Conservation (phyloP, 2,888 invertebrate species). For the Drosophila gaucha region DNA sequence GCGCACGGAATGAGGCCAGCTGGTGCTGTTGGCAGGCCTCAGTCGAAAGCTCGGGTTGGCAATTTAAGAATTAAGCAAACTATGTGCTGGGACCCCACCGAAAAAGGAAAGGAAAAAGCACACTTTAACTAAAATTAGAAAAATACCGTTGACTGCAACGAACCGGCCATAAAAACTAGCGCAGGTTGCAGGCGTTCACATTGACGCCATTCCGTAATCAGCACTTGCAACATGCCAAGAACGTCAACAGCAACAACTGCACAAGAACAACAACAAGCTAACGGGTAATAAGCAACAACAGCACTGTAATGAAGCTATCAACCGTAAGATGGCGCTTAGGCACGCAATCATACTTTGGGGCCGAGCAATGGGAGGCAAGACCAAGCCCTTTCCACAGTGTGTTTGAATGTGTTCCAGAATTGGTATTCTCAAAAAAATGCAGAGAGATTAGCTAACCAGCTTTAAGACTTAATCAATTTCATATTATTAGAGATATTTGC, state of each 20-base stretch:
- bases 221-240: conserved; percentile 66
- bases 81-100: conserved; percentile 13
- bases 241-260: conserved; percentile 20
- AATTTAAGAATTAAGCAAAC: conserved; percentile 69
- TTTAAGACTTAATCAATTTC: no score
- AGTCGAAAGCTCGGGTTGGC: conserved; percentile 20
- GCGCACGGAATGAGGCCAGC: conserved; percentile 33
- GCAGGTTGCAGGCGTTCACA: conserved; percentile 60
- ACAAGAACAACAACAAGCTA: conserved; percentile 43
- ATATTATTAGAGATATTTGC: no score
- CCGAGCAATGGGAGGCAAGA: conserved; percentile 23
- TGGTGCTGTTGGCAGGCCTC: conserved; percentile 3
- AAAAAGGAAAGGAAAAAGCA: no score
- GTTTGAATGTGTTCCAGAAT: conserved; percentile 14
- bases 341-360: conserved; percentile 76
- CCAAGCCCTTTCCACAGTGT: conserved; percentile 15
- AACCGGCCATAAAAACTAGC: conserved; percentile 55
- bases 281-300: conserved; percentile 69
- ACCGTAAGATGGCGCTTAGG: conserved; percentile 78
- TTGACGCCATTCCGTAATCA: conserved; percentile 60
- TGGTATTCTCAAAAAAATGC: background rate
- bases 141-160: conserved; percentile 54
- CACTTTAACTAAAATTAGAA: conserved; percentile 74
- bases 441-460: no score
- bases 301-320: conserved; percentile 77